phyloP scores from a whole-genome alignment of 1,140 invertebrate genomes.

The Saccostrea echinata region DNA sequence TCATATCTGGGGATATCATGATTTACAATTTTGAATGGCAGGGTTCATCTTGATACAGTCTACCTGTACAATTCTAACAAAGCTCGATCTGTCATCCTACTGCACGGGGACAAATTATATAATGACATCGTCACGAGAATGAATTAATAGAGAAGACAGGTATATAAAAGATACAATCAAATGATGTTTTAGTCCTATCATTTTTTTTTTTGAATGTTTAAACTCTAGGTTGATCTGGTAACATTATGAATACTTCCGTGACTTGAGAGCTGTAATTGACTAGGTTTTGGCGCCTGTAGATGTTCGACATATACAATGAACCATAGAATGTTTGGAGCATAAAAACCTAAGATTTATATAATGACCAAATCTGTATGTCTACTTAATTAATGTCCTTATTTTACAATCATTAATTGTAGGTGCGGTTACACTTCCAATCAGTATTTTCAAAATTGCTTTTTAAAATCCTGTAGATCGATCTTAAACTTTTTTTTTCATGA shows the following conservation, averaged over 20 bases:
- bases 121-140: not conserved
- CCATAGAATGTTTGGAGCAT: not conserved
- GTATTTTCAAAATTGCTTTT: not conserved
- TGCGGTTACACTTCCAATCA: not conserved
- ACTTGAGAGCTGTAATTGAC: not conserved
- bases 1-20: not conserved
- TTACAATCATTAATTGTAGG: not conserved
- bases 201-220: not conserved
- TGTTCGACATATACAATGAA: not conserved
- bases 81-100: not conserved
- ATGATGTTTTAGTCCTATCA: constrained; percentile 6
- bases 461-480: no score
- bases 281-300: not conserved
- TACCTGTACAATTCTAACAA: constrained; percentile 9
- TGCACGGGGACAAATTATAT: not conserved
- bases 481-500: no score
- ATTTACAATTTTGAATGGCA: not conserved
- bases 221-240: not conserved
- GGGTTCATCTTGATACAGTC: not conserved
- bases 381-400: not conserved
- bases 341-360: not conserved
- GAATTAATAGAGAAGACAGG: not conserved
- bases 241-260: not conserved
- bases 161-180: not conserved
- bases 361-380: not conserved